A percentile compares a stretch with the other conserved stretches of the same genome.
Evolutionary conservation across 2,113 vertebrate species (phyloP).

Genomic region (Aplodontia rufa): DNA sequence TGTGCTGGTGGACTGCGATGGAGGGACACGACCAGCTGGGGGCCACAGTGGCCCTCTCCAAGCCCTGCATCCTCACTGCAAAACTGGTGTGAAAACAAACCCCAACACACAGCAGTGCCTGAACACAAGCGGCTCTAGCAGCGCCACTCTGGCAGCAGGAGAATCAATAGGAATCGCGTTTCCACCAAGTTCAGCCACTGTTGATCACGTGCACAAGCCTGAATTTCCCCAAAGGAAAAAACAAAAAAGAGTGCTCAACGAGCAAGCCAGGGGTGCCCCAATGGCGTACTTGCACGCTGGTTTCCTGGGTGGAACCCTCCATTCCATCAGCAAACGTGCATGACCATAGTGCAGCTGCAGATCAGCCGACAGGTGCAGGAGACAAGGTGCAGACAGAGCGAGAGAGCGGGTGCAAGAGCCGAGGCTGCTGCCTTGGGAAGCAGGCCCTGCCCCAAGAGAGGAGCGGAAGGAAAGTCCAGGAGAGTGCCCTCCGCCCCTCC

Average conservation of each 20-base stretch:
- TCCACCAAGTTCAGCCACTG: neutral
- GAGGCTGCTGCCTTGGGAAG: neutral
- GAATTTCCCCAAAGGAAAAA: neutral
- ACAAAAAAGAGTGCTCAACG: neutral
- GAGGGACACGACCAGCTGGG: too few species aligned
- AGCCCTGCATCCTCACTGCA: neutral
- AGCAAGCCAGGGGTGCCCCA: neutral
- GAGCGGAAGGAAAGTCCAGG: too few species aligned
- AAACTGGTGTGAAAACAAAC: neutral
- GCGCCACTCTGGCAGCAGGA: fast-evolving
- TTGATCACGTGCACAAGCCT: neutral
- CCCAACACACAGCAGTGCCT: neutral
- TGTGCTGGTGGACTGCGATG: too few species aligned
- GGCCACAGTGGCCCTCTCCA: neutral
- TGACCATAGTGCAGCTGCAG: fast-evolving
- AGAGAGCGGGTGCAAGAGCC: fast-evolving
- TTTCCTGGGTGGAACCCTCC: neutral
- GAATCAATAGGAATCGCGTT: fast-evolving
- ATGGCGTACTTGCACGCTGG: too few species aligned
- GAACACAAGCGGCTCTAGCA: fast-evolving
- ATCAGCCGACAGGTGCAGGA: neutral
- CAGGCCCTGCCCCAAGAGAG: neutral
- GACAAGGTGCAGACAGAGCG: fast-evolving
- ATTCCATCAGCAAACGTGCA: fast-evolving
- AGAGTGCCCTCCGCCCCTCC: neutral